Base-by-base conservation (phyloP, 2,113 vertebrate genomes). In the Acinonyx jubatus region DNA sequence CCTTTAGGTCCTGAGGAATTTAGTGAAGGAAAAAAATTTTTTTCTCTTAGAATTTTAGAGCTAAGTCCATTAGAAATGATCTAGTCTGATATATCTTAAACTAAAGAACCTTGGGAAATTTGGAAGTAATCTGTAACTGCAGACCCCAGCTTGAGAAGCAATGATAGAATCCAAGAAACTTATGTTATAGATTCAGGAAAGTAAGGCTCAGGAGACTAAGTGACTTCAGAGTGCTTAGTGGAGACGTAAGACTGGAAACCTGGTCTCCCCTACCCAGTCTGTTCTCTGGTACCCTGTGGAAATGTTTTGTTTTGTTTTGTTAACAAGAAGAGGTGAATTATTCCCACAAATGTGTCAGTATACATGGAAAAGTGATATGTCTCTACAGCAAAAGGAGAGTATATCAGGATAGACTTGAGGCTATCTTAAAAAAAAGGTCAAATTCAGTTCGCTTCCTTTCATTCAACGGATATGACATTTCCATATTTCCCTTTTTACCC, bases 361-460 rank as follows among this genome's bases (percentile, higher is more conserved):
- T 57, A 48, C 78, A 7, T 90, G 36, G 63, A 55, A 93, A 85
- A 90, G 13, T 55, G 63, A 25, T 50, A 45, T n/a, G 45, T 76
- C 57, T 84, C 36, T 78, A 55, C 12, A 50, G 80, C 41, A 89
- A 82, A 81, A 74, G 55, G 66, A 73, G 13, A 65, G 19, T 33
- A 50, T 89, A 45, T 78, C 41, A 82, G 76, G 33, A 33, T 27
- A 74, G 63, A 73, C 33, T 79, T 0, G 15, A 85, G 36, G 25
- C 57, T 21, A 41, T 61, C 12, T 55, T 73, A 68, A 80, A 74
- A 68, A 73, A 45, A 86, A 36, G 36, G 36, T 93, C 71, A 85
- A 73, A 13, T 74, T 65, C 29, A 87, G 21, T 63, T 97, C 36
- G n/a, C 66, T 66, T 93, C 41, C 41, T 89, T 97, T 93, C 16